Evolutionary conservation across 2,797 vertebrate genomes (phyloP), one percentile per base, ranked within the genome.

Genomic region (Acridotheres tristis): DNA sequence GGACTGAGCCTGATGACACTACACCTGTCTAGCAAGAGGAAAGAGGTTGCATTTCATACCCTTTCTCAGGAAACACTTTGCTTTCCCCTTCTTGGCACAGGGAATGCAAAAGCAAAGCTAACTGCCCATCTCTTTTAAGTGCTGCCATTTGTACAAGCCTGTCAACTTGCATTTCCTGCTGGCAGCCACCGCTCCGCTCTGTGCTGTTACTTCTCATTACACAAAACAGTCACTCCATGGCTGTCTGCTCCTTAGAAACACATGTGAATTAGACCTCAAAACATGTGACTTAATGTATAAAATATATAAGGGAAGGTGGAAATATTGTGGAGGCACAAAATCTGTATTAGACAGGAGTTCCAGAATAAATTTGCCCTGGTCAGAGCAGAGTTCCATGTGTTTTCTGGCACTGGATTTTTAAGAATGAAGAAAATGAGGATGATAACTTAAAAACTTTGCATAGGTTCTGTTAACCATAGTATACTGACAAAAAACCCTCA

Each of bases 91-190:
- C 65, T 40, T 92, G 87, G 57, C 58, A 67, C 47, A 66, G 16
- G 47, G 16, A 75, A 83, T 48, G 47, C 27, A 84, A 94, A 84
- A 25, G 15, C 23, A 85, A 85, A 93, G 50, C 34, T 82, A 71
- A 58, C 85, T 85, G 62, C 36, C 11, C 51, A 21, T 22, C 55
- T 92, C 62, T 95, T 88, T 84, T 43, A 93, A 94, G 61, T 42
- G 53, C 30, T 92, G 65, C 32, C 65, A 40, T 73, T 93, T 65
- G 45, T 85, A 59, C 32, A 32, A 79, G 26, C 74, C 81, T 89
- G 87, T 85, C 95, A 89, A 5, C 42, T 77, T 68, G 27, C 42
- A 85, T 93, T 94, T 96, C 71, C 90, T 88, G 47, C 61, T 92
- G 72, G 87, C 68, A 77, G 4, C 29, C 25, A 7, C 50, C 51